Evolutionary conservation across 2,113 vertebrate species (phyloP), one percentile per base, ranked within the genome.

Genomic region (Pterocles burchelli): DNA sequence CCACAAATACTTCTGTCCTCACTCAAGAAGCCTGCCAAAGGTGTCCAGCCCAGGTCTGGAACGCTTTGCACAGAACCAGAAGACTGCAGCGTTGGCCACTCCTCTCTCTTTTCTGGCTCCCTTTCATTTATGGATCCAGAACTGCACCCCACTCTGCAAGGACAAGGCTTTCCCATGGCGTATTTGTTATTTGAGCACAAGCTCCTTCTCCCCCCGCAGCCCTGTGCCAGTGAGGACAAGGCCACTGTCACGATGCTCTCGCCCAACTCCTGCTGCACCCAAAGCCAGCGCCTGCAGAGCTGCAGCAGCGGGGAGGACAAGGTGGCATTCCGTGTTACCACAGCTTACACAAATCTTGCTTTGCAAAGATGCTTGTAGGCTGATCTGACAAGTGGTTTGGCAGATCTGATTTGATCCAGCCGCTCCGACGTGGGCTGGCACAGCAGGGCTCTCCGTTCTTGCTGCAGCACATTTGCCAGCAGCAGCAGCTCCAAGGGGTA

Each of bases 311-410:
- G 24, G 73, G 3, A 65, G 78, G 43, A 89, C 67, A 46, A 9
- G 0, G 0, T 7, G 41, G 49, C 21, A 38, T 3, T 41, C 45
- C 4, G 1, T 0, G 13, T 14, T 45, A 17, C 31, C 61, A 24
- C 18, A 33, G 41, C 52, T 85, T 22, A 46, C 11, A 36, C 36
- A 81, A 10, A 71, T 15, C 70, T 26, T 72, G 89, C 63, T 65
- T 84, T 57, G 59, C 70, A 73, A 75, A 78, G n/a, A 19, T 25
- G 36, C 52, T 49, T 1, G 17, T 5, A 54, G 36, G n/a, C 18
- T 48, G 3, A 51, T 72, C 54, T 58, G 52, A 71, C 26, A 54
- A n/a, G 43, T 17, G 45, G 16, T 58, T 16, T 34, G 51, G 17
- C 26, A 22, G 49, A 54, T 20, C 11, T 29, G 20, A 43, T 61